phyloP scores from a whole-genome alignment of 1,140 invertebrate genomes.

The Monomorium pharaonis region DNA sequence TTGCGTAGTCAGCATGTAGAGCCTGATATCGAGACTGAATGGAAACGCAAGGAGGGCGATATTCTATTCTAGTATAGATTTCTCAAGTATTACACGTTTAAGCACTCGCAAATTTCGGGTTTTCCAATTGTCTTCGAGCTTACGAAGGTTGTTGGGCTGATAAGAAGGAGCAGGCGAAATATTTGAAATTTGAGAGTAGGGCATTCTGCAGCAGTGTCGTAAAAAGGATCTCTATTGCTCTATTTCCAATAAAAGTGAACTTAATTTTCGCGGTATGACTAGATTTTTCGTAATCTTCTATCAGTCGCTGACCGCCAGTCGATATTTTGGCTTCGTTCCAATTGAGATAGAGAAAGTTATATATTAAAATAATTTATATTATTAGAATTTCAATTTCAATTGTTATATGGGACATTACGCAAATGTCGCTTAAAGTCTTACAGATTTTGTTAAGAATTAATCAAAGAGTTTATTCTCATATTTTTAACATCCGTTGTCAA shows the following conservation, averaged over 20 bases:
- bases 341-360: neutral
- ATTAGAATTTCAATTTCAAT: neutral
- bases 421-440: neutral
- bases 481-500: slow-evolving; percentile 33
- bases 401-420: neutral
- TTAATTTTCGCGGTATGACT: slow-evolving; percentile 42
- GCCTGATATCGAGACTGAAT: slow-evolving; percentile 11
- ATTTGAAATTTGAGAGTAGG: slow-evolving; percentile 60
- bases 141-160: neutral
- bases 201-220: neutral
- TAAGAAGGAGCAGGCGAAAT: slow-evolving; percentile 32
- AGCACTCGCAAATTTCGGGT: slow-evolving; percentile 52
- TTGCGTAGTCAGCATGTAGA: slow-evolving; percentile 3
- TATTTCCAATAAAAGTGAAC: slow-evolving; percentile 69
- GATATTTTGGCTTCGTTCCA: slow-evolving; percentile 14
- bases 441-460: slow-evolving; percentile 15
- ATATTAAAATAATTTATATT: neutral
- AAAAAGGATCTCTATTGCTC: neutral
- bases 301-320: slow-evolving; percentile 3
- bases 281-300: slow-evolving; percentile 62
- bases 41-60: neutral
- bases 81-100: slow-evolving; percentile 8
- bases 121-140: slow-evolving; percentile 37
- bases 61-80: slow-evolving; percentile 18
- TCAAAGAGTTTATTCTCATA: neutral